Base-by-base conservation (phyloP, 2,797 vertebrate genomes). In the Eremophila alpestris region DNA sequence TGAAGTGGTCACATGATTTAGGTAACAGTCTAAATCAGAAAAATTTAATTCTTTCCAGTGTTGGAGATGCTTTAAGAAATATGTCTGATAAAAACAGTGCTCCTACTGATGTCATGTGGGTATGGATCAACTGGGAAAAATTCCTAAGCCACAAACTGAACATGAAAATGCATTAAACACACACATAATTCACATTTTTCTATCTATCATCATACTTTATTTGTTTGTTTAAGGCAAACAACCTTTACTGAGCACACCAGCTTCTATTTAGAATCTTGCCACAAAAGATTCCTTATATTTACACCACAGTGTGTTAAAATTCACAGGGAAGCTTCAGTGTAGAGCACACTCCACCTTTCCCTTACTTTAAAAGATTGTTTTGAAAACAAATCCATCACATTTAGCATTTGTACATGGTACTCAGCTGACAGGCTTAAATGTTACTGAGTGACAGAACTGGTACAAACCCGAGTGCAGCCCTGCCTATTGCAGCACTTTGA, bases 311-410 rank as follows among this genome's bases (percentile, higher is more conserved):
- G 17, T 46, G 48, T 89, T 95, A 94, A 93, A 85, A 92, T 89
- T 92, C 87, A 86, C 19, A 68, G 40, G 52, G 34, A 85, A 77
- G 52, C 52, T 79, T 93, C 43, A 2, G 1, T 23, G 34, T 58
- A 74, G 78, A 78, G 49, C 54, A 87, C 29, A 34, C n/a, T 52
- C 62, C 30, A 52, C 62, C 51, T 87, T 80, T 62, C 65, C 75
- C 43, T 65, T 78, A 83, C 38, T 91, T 87, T 32, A 26, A 71
- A 83, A 78, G 85, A 85, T 54, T 21, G 1, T 78, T 91, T 84
- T 54, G 69, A 87, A 96, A 96, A 94, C 93, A 97, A 94, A 97
- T 96, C 87, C 83, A 93, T 95, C 91, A 89, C 82, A 76, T 91
- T 92, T 94, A 96, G 63, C 89, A 94, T 93, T 95, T 96, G 63